phyloP scores from a whole-genome alignment of 2,888 invertebrate species.

The Kuschelorhynchus macadamiae region DNA sequence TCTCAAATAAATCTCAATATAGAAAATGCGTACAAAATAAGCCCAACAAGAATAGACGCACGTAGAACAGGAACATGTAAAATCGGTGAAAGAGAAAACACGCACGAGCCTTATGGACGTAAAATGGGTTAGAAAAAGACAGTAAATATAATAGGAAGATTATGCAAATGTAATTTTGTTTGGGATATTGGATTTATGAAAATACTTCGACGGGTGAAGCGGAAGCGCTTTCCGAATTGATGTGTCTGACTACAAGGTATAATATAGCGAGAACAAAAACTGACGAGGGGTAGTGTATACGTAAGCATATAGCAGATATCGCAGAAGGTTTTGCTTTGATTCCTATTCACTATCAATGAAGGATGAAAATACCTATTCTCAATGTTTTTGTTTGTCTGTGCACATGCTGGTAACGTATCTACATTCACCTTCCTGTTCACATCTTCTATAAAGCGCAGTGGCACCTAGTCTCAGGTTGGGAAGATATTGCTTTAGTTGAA shows the following conservation, averaged over 20 bases:
- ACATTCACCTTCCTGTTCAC: too few relatives aligned
- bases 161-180: constrained; percentile 69
- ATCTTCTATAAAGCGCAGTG: too few relatives aligned
- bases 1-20: constrained; percentile 24
- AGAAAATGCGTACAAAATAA: not conserved
- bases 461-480: too few relatives aligned
- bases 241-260: constrained; percentile 58
- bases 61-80: constrained; percentile 19
- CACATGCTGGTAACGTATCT: too few relatives aligned
- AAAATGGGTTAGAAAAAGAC: constrained; percentile 23
- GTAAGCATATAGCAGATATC: too few relatives aligned
- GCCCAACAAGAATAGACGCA: not conserved
- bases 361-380: too few relatives aligned
- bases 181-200: constrained; percentile 69
- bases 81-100: constrained; percentile 12
- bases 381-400: too few relatives aligned
- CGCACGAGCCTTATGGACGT: constrained; percentile 1
- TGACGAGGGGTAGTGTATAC: too few relatives aligned
- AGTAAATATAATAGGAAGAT: constrained; percentile 65
- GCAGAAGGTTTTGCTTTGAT: too few relatives aligned
- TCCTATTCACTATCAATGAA: too few relatives aligned
- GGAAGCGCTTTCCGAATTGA: constrained; percentile 60
- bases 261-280: constrained; percentile 1
- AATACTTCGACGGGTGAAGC: constrained; percentile 61
- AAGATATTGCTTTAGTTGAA: too few relatives aligned